These are phyloP conservation scores for Laticauda colubrina DNA, from an alignment of 2,113 vertebrate species.

Conservation along the genomic window DNA sequence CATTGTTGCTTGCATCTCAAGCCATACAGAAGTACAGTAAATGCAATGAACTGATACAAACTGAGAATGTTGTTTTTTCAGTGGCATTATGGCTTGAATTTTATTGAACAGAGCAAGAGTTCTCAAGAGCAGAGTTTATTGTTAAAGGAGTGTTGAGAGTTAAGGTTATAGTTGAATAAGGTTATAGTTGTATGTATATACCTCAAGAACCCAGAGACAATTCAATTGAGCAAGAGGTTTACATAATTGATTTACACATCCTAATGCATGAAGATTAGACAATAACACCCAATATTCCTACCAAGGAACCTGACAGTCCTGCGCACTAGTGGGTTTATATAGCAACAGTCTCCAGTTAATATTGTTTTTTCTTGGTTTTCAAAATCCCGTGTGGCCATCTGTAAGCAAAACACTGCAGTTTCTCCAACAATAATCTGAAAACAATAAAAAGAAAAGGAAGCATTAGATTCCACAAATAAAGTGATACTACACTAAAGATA, in stretches of 20 bases:
- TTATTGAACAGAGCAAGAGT: too few relatives aligned
- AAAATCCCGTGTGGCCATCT: conserved; percentile 94
- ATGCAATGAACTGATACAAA: background rate
- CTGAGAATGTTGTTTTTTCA: background rate
- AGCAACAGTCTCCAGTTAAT: conserved; percentile 96
- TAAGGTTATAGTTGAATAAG: background rate
- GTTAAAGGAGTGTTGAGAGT: background rate
- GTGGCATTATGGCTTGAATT: too few relatives aligned
- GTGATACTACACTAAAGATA: conserved; percentile 27
- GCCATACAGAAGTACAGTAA: background rate
- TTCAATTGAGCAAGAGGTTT: background rate
- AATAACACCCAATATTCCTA: conserved; percentile 66
- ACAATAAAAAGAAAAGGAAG: conserved; percentile 57
- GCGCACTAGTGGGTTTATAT: conserved; percentile 94
- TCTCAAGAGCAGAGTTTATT: background rate
- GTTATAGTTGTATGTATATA: background rate
- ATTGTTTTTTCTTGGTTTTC: conserved; percentile 94
- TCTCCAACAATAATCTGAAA: conserved; percentile 92
- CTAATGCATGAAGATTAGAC: conserved; percentile 41
- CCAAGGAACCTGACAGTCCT: conserved; percentile 94
- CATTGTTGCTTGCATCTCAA: background rate
- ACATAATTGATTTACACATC: background rate
- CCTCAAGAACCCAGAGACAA: background rate
- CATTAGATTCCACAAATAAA: conserved; percentile 56
- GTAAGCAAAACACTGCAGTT: conserved; percentile 93